These are phyloP conservation scores for Bolinopsis microptera DNA, from an alignment of 37 sponge, comb jelly and placozoan genomes.

Conservation along the genomic window DNA sequence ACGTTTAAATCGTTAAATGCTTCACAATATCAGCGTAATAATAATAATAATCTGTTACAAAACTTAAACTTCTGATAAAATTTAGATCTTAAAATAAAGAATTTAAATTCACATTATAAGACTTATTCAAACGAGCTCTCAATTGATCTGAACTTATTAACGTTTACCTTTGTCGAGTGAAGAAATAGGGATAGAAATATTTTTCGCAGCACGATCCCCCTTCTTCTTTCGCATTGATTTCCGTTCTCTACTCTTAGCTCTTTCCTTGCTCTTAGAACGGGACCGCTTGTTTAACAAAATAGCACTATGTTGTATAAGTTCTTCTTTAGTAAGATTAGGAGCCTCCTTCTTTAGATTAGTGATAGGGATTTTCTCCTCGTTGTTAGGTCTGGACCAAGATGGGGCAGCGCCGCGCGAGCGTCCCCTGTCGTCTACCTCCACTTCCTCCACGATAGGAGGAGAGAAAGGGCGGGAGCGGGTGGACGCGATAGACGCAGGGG, in stretches of 20 bases:
- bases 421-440: constrained; percentile 20
- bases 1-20: too few relatives aligned
- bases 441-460: neutral
- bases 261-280: constrained; percentile 53
- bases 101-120: neutral
- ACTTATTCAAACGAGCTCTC: neutral
- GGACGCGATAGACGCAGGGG: neutral
- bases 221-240: neutral
- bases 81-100: neutral
- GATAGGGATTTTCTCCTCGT: neutral
- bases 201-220: neutral
- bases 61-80: neutral
- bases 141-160: neutral
- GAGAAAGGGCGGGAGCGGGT: constrained; percentile 3
- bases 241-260: constrained; percentile 45
- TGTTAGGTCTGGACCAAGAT: neutral
- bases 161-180: constrained; percentile 39
- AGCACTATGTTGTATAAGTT: constrained; percentile 15
- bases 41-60: neutral
- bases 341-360: neutral
- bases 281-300: constrained; percentile 23
- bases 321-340: neutral
- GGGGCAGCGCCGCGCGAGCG: neutral
- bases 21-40: too few relatives aligned
- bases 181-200: neutral